Evolutionary conservation across 2,797 vertebrate genomes (phyloP).

Genomic region (Gadopsis bispinosus): DNA sequence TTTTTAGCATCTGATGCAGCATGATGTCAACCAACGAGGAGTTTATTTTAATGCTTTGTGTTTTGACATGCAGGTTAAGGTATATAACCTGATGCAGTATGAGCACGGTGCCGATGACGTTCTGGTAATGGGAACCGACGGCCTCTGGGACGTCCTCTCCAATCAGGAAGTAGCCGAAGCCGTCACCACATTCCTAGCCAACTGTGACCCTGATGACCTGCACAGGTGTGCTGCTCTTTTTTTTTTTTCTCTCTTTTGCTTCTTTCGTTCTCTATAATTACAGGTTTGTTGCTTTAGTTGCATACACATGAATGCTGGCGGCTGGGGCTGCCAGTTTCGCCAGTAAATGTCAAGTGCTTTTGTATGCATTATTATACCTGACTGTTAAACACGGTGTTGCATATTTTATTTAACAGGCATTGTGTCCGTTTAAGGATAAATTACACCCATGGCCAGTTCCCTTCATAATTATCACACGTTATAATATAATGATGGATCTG

Average conservation of each 20-base stretch:
- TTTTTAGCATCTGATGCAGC: background rate
- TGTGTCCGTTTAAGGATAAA: constrained; percentile 1
- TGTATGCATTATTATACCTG: no score
- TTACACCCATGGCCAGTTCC: background rate
- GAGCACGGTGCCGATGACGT: constrained; percentile 94
- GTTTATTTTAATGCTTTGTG: background rate
- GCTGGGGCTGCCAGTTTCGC: background rate
- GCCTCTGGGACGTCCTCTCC: constrained; percentile 97
- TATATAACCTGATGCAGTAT: constrained; percentile 91
- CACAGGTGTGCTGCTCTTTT: constrained; percentile 86
- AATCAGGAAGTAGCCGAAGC: constrained; percentile 97
- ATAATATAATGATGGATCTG: background rate
- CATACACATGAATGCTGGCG: background rate
- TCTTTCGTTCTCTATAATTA: background rate
- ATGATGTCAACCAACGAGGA: background rate
- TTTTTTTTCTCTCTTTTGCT: background rate
- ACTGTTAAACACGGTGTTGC: background rate
- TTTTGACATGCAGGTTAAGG: constrained; percentile 88
- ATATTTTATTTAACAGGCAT: background rate
- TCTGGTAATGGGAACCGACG: constrained; percentile 94
- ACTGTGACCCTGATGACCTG: constrained; percentile 96
- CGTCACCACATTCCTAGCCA: constrained; percentile 92
- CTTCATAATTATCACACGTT: background rate
- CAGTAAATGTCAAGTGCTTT: background rate
- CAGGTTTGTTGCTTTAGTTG: background rate